Evolutionary conservation across 2,113 vertebrate species (phyloP).

Genomic region (Emydocephalus ijimae): DNA sequence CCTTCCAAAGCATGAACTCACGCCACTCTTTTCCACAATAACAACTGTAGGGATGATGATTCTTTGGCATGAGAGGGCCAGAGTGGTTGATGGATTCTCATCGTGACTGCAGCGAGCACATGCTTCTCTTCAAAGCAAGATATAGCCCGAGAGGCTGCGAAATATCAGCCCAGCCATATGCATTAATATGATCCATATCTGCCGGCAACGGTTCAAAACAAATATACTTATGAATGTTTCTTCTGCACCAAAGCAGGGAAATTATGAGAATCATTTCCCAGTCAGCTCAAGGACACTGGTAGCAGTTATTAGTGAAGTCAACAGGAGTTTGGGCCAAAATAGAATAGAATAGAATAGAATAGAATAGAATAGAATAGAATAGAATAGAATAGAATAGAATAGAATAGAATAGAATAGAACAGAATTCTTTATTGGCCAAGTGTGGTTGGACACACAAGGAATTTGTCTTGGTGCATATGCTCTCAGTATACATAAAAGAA

Average conservation of each 20-base stretch:
- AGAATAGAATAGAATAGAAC: too few species aligned
- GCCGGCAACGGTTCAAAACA: conserved; percentile 52
- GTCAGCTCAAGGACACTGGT: neutral
- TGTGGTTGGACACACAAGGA: too few species aligned
- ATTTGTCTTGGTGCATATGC: too few species aligned
- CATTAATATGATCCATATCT: conserved; percentile 46
- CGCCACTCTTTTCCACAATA: neutral
- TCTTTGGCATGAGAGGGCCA: neutral
- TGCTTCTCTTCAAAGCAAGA: conserved; percentile 44
- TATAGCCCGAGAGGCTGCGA: conserved; percentile 50
- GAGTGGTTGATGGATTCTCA: neutral
- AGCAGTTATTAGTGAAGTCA: conserved; percentile 43
- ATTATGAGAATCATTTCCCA: conserved; percentile 38
- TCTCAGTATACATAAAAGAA: too few species aligned
- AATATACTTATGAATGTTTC: conserved; percentile 51
- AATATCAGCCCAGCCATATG: conserved; percentile 19
- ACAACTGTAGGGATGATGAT: neutral
- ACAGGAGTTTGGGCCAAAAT: neutral
- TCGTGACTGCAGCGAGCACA: neutral
- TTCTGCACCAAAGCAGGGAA: conserved; percentile 47
- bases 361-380: too few species aligned
- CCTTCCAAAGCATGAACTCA: neutral
- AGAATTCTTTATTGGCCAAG: too few species aligned
- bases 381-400: too few species aligned
- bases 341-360: too few species aligned